These are phyloP conservation scores for Hemichromis elongatus DNA, from an alignment of 2,113 vertebrate species.

Conservation along the genomic window DNA sequence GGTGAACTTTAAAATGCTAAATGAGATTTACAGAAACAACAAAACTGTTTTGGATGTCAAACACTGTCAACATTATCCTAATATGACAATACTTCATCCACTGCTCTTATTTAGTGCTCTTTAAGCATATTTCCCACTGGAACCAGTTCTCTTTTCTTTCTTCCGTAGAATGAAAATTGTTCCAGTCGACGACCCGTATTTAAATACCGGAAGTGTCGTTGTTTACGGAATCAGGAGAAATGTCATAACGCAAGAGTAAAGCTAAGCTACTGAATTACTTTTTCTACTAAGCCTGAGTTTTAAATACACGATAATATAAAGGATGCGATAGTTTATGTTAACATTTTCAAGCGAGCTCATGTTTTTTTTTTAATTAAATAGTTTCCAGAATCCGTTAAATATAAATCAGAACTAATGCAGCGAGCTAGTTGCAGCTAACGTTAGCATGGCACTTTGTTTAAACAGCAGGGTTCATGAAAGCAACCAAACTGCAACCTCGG, in stretches of 20 bases:
- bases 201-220: constrained; percentile 32
- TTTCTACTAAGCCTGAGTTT: accelerated
- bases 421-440: constrained; percentile 9
- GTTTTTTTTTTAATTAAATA: not conserved
- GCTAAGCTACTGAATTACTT: not conserved
- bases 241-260: not conserved
- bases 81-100: not conserved
- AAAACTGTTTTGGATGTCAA: not conserved
- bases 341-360: not conserved
- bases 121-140: not conserved
- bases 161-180: constrained; percentile 1
- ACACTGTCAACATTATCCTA: not conserved
- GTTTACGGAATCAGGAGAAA: constrained; percentile 35
- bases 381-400: not conserved
- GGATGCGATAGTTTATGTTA: not conserved
- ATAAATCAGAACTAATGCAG: not conserved
- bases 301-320: too few relatives aligned
- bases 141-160: not conserved
- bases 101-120: not conserved
- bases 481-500: not conserved
- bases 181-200: constrained; percentile 9
- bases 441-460: not conserved
- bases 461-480: not conserved
- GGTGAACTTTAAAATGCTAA: not conserved
- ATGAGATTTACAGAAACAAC: not conserved